These are phyloP conservation scores for Pediacus dermestoides DNA, from an alignment of 2,888 invertebrate genomes.

Conservation along the genomic window DNA sequence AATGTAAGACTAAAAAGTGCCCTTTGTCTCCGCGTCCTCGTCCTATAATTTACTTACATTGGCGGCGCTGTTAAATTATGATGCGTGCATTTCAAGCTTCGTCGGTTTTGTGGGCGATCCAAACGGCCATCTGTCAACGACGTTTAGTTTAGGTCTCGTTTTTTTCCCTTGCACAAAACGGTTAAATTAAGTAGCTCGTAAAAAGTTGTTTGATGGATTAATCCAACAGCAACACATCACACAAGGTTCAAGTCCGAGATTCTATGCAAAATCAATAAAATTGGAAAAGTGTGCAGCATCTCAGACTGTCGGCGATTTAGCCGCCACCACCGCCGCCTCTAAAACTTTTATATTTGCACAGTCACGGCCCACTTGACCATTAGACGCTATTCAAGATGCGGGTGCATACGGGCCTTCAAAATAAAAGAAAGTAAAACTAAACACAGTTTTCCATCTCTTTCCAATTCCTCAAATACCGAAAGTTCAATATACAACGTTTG, in stretches of 20 bases:
- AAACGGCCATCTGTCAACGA: constrained; percentile 23
- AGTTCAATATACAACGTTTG: no score
- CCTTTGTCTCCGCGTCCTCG: constrained; percentile 22
- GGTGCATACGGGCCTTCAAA: constrained; percentile 24
- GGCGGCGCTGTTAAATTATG: constrained; percentile 24
- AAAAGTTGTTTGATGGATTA: no score
- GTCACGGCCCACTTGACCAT: constrained; percentile 29
- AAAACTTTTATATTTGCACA: constrained; percentile 25
- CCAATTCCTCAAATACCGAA: constrained; percentile 11
- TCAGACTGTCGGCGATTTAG: constrained; percentile 2
- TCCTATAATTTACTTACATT: constrained; percentile 31
- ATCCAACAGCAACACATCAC: no score
- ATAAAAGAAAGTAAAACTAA: constrained; percentile 24
- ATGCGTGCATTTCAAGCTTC: constrained; percentile 26
- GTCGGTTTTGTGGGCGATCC: constrained; percentile 16
- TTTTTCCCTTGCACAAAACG: no score
- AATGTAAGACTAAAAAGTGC: constrained; percentile 29
- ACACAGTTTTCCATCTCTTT: constrained; percentile 16
- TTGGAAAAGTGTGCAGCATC: no score
- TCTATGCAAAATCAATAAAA: no score
- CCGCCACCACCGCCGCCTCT: constrained; percentile 12
- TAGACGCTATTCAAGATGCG: constrained; percentile 24
- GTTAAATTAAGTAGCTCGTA: no score
- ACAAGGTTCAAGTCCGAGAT: no score
- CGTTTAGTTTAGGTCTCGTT: no score